Evolutionary conservation across 2,888 invertebrate genomes (phyloP).

Genomic region (Apantesis nais): DNA sequence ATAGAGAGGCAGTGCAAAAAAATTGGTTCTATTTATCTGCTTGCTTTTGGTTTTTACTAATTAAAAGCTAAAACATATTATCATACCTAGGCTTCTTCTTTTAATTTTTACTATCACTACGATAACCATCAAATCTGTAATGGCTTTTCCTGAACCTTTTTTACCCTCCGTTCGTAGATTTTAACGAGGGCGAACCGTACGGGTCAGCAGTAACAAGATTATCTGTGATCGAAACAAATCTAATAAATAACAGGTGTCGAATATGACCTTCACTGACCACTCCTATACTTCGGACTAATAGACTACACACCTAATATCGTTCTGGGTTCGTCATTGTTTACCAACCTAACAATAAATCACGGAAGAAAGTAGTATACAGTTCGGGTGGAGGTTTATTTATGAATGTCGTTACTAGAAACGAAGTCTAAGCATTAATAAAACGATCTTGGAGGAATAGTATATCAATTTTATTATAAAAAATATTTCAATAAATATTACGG

Average conservation of each 20-base stretch:
- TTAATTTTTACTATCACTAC: conserved; percentile 38
- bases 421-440: background rate
- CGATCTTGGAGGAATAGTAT: background rate
- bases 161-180: conserved; percentile 33
- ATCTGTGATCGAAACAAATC: conserved; percentile 78
- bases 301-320: conserved; percentile 43
- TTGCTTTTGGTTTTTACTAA: background rate
- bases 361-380: background rate
- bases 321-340: conserved; percentile 46
- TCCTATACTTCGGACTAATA: conserved; percentile 55
- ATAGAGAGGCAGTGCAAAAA: background rate
- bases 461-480: background rate
- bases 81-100: conserved; percentile 10
- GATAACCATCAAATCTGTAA: conserved; percentile 35
- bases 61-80: too few relatives aligned
- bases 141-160: conserved; percentile 27
- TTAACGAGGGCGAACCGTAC: conserved; percentile 42
- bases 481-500: background rate
- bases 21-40: background rate
- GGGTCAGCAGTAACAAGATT: conserved; percentile 71
- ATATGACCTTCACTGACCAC: conserved; percentile 60
- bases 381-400: background rate
- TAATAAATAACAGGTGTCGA: conserved; percentile 79
- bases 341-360: conserved; percentile 38
- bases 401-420: background rate